Conservation (phyloP, 2,797 vertebrate genomes). For the Nothura maculosa region DNA sequence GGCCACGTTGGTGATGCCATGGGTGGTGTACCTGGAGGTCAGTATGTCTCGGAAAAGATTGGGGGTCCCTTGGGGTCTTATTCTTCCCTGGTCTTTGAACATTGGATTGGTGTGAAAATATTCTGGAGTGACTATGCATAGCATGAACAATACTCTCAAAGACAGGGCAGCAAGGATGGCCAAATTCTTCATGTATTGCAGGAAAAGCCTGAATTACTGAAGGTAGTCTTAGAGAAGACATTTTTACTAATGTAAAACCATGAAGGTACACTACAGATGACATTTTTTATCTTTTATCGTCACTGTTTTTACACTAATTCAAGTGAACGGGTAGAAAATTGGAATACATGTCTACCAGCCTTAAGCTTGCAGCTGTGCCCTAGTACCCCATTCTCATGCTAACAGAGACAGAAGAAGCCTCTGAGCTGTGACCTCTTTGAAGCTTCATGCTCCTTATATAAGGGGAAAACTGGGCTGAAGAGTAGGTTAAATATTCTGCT, state of each 20-base stretch:
- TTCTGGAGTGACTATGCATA: neutral
- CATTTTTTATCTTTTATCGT: neutral
- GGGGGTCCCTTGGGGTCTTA: neutral
- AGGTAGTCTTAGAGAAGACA: neutral
- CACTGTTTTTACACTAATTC: neutral
- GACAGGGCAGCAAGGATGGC: neutral
- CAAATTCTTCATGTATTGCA: rapidly evolving
- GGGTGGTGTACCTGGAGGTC: conserved; percentile 95
- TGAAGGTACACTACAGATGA: neutral
- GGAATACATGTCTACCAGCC: neutral
- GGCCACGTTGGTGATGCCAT: conserved; percentile 95
- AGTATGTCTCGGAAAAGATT: conserved; percentile 3
- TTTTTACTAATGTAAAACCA: neutral
- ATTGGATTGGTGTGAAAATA: neutral
- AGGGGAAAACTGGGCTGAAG: neutral
- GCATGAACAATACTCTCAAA: neutral
- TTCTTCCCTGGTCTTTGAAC: neutral
- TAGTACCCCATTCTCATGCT: neutral
- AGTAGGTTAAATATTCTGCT: neutral
- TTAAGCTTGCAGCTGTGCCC: neutral
- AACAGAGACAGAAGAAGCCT: neutral
- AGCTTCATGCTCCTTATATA: neutral
- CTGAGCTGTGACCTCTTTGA: neutral
- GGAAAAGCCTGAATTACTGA: neutral
- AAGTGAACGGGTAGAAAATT: neutral